Evolutionary conservation across 2,888 invertebrate genomes (phyloP), one percentile per base, ranked within the genome.

Genomic region (Abrostola tripartita): DNA sequence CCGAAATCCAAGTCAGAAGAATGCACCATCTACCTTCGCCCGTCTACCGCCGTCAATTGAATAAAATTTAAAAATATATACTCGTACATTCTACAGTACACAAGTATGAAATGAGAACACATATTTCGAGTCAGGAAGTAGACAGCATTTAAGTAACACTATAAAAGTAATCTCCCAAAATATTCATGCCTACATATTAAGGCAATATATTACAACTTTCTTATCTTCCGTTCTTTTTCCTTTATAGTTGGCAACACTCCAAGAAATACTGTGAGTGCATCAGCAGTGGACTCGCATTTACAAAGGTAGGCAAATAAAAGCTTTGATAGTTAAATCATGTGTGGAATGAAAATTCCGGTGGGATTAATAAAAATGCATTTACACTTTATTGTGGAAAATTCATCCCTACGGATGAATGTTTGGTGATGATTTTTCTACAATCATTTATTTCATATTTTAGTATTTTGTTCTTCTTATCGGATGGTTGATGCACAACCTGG

Each of bases 181-280:
- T 76, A 71, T 71, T 71, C 71, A 66, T 66, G 44, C 54, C 35
- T 49, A 65, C 66, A 38, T 60, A 49, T 61, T 69, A 59, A 36
- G 35, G 0, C 38, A 52, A 50, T 57, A 56, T 54, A 66, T 66
- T 57, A 12, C 52, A 14, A 35, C 37, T 65, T 44, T 52, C 77
- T 72, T 71, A 72, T 76, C 77, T 38, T 41, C 12, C 65, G 49
- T 56, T 71, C 56, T 44, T 72, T 76, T 76, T 71, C 54, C 51
- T 66, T 71, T 76, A 47, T 59, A 52, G 10, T 37, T 79, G 76
- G 78, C 78, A 57, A 38, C 6, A 8, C 10, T 72, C 78, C 80
- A 76, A 68, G n/a, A 10, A 40, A 65, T 51, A 59, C 65, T 63
- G 14, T 55, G 35, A 42, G 55, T 52, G 64, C 62, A 76, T 76